Conservation (phyloP, 2,113 vertebrate genomes). For the Climacteris rufus region DNA sequence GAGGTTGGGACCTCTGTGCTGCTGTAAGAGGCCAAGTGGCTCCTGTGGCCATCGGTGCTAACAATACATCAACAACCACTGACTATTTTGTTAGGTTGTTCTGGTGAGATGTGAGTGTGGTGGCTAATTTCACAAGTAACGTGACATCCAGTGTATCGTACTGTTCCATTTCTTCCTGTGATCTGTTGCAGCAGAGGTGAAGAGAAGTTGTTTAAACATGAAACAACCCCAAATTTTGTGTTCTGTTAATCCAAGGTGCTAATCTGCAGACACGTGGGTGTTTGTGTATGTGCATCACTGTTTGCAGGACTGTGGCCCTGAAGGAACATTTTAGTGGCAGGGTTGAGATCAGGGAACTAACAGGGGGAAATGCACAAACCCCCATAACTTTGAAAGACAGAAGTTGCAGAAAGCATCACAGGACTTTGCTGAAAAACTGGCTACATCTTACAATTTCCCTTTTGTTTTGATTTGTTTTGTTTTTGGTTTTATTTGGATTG, state of each 20-base stretch:
- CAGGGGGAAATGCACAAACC: slow-evolving; percentile 37
- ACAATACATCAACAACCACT: slow-evolving; percentile 63
- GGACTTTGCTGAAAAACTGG: slow-evolving; percentile 53
- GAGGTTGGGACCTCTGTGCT: slow-evolving; percentile 18
- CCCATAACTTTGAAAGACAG: slow-evolving; percentile 35
- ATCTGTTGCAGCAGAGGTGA: slow-evolving; percentile 62
- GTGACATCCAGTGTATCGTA: slow-evolving; percentile 64
- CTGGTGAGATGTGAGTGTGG: slow-evolving; percentile 56
- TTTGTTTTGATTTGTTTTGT: not conserved
- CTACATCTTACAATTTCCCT: slow-evolving; percentile 67
- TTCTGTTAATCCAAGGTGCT: slow-evolving; percentile 45
- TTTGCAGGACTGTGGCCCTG: not conserved
- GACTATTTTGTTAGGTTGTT: slow-evolving; percentile 37
- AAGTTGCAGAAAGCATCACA: slow-evolving; percentile 48
- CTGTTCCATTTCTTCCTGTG: slow-evolving; percentile 70
- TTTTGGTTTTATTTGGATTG: slow-evolving; percentile 62
- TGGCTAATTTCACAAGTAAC: slow-evolving; percentile 67
- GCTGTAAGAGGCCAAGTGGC: slow-evolving; percentile 40
- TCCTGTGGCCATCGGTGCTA: slow-evolving; percentile 75
- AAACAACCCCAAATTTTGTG: not conserved
- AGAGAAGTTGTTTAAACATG: slow-evolving; percentile 47
- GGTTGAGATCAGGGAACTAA: slow-evolving; percentile 47
- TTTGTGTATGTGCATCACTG: not conserved
- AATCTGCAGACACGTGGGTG: not conserved
- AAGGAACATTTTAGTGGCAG: slow-evolving; percentile 28